Evolutionary conservation across 2,113 vertebrate genomes (phyloP).

Genomic region (Hymenochirus boettgeri): DNA sequence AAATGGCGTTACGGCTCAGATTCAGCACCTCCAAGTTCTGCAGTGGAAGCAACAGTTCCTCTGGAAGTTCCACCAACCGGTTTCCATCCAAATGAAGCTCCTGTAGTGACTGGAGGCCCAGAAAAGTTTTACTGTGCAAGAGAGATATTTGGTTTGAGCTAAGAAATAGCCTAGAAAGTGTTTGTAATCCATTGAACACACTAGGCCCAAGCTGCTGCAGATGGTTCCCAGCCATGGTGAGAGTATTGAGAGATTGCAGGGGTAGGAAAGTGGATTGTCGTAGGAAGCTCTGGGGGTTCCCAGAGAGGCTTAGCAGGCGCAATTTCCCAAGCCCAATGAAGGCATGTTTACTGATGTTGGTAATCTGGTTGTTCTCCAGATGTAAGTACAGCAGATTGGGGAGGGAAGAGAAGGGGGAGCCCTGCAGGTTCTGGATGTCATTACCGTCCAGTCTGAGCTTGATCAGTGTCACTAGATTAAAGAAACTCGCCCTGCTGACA

Average conservation of each 20-base stretch:
- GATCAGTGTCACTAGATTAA: constrained; percentile 70
- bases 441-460: constrained; percentile 88
- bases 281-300: constrained; percentile 79
- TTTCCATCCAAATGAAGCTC: constrained; percentile 83
- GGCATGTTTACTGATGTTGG: constrained; percentile 76
- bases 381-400: constrained; percentile 82
- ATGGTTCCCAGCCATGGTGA: constrained; percentile 81
- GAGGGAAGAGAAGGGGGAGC: constrained; percentile 77
- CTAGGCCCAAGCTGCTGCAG: constrained; percentile 70
- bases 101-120: constrained; percentile 71
- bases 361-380: constrained; percentile 84
- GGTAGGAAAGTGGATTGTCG: constrained; percentile 71
- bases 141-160: constrained; percentile 75
- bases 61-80: constrained; percentile 71
- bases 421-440: constrained; percentile 68
- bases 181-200: constrained; percentile 78
- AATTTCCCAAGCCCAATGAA: constrained; percentile 77
- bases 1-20: constrained; percentile 78
- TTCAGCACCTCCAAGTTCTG: constrained; percentile 77
- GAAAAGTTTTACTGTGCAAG: constrained; percentile 70
- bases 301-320: constrained; percentile 83
- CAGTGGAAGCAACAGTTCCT: constrained; percentile 74
- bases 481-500: constrained; percentile 70
- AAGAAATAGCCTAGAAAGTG: constrained; percentile 76
- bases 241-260: constrained; percentile 71